Conservation (phyloP, 2,888 invertebrate genomes). For the Acleris sparsana region DNA sequence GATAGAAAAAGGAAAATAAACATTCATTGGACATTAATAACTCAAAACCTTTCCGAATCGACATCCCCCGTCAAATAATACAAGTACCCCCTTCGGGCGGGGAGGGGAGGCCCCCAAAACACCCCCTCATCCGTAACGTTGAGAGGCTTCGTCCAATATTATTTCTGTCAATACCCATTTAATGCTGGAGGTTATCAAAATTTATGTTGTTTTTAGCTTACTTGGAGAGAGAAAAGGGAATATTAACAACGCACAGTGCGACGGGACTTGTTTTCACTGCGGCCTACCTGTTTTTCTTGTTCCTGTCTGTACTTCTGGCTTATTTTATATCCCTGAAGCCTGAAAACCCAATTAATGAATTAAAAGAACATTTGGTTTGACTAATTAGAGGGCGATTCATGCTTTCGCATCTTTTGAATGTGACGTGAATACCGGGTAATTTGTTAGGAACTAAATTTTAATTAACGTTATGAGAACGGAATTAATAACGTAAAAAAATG, state of each 20-base stretch:
- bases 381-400: not conserved
- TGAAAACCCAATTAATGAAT: not conserved
- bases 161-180: constrained; percentile 38
- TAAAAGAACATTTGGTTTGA: not conserved
- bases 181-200: constrained; percentile 34
- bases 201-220: constrained; percentile 32
- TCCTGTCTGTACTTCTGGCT: not conserved
- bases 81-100: constrained; percentile 28
- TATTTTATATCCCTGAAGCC: not conserved
- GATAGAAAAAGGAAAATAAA: constrained; percentile 30
- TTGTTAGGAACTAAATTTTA: not conserved
- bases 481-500: not conserved
- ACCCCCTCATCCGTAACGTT: constrained; percentile 33
- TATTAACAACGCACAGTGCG: constrained; percentile 24
- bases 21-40: constrained; percentile 38
- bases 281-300: constrained; percentile 2
- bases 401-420: not conserved
- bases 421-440: not conserved
- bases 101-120: constrained; percentile 1
- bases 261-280: constrained; percentile 3
- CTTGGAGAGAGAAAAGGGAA: constrained; percentile 15
- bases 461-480: not conserved
- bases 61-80: constrained; percentile 38
- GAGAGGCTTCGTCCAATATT: constrained; percentile 37
- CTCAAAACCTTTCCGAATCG: constrained; percentile 36